These are phyloP conservation scores for Spea multiplicata DNA, from an alignment of 2,113 vertebrate species.

Conservation along the genomic window DNA sequence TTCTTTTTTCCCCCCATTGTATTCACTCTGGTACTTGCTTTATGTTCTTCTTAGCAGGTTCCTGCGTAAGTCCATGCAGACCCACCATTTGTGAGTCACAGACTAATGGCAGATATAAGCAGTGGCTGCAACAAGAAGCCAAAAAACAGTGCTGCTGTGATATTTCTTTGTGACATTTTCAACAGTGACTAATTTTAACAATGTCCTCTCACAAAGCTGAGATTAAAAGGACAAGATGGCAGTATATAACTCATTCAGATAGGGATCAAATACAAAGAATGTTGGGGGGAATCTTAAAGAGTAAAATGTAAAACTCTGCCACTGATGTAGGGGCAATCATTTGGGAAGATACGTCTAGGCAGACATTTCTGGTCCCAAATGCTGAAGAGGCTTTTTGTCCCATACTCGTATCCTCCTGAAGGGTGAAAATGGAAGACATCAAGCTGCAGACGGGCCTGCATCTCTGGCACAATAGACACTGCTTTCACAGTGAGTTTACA, in stretches of 20 bases:
- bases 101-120: too few species aligned
- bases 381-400: slow-evolving; percentile 11
- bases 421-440: slow-evolving; percentile 21
- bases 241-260: background rate
- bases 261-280: background rate
- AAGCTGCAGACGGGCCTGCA: slow-evolving; percentile 11
- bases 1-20: too few species aligned
- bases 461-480: slow-evolving; percentile 20
- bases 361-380: slow-evolving; percentile 15
- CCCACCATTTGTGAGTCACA: too few species aligned
- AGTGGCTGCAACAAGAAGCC: too few species aligned
- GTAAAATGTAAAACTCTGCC: slow-evolving; percentile 22
- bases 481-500: slow-evolving; percentile 59
- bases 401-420: slow-evolving; percentile 8
- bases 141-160: too few species aligned
- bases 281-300: slow-evolving; percentile 1
- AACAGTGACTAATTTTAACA: too few species aligned
- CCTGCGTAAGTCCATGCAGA: too few species aligned
- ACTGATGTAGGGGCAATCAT: slow-evolving; percentile 6
- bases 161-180: too few species aligned
- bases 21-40: too few species aligned
- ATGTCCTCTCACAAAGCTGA: too few species aligned
- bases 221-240: too few species aligned
- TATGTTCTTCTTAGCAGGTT: too few species aligned
- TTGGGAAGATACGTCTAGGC: background rate